Evolutionary conservation across 2,113 vertebrate species (phyloP), one percentile per base, ranked within the genome.

Genomic region (Octodon degus): DNA sequence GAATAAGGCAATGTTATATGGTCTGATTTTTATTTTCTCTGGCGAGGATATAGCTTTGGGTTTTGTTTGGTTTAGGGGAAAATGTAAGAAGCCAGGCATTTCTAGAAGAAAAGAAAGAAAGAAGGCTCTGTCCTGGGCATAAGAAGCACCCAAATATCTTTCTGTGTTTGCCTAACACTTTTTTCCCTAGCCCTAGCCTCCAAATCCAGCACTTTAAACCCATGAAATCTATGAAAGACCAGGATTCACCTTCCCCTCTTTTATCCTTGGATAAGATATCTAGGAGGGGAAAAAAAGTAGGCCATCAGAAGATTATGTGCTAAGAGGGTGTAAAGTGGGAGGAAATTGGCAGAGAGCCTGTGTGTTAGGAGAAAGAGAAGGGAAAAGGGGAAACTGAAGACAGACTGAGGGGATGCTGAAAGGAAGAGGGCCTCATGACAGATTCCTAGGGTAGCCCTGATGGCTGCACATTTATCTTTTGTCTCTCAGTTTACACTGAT

Each of bases 241-340:
- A 88, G 37, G 47, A 82, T 90, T 96, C 58, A 94, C 63, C 92
- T 92, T 95, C 62, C 47, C 11, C 37, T 91, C 90, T 95, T 96
- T 97, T 80, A 97, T 96, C 94, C 92, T 93, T 94, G 96, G 94
- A 90, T 97, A 93, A 97, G 95, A 95, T 86, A 97, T 93, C 93
- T 92, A 87, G 84, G 43, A 93, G 82, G 27, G 19, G 11, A 17
- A 24, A 43, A 10, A 92, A 95, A 93, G 85, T 93, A 97, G 97
- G 94, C 81, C 94, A 94, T 19, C 90, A 96, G 96, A 93, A 97
- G 97, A 97, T 97, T 97, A 94, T 47, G 88, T 95, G 88, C 96
- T 97, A 65, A 96, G 87, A 96, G 81, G 88, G 62, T 92, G 27
- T 74, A 94, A 95, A 93, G 80, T 97, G 63, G 76, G 30, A 97